Percentiles rank a stretch among this genome's conserved stretches.
These are phyloP conservation scores for Ceramica pisi DNA, from an alignment of 2,888 invertebrate species.

Conservation along the genomic window DNA sequence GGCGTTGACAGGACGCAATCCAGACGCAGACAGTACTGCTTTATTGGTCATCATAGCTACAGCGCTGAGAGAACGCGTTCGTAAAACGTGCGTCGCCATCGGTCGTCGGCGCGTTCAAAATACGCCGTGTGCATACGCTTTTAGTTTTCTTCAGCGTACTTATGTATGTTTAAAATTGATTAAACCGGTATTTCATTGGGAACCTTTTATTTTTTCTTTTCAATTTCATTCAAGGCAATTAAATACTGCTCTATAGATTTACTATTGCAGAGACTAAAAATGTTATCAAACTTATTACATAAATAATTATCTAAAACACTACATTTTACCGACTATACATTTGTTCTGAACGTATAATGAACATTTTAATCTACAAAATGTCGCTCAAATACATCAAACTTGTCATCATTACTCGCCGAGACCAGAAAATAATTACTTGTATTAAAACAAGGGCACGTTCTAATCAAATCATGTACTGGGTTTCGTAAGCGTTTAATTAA, in stretches of 20 bases:
- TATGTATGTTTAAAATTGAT: not conserved
- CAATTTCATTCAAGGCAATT: not conserved
- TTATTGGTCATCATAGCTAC: too few relatives aligned
- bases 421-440: slow-evolving; percentile 80
- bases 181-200: not conserved
- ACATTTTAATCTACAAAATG: slow-evolving; percentile 72
- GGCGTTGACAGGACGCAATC: too few relatives aligned
- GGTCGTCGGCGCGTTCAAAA: too few relatives aligned
- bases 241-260: not conserved
- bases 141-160: too few relatives aligned
- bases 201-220: not conserved
- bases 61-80: too few relatives aligned
- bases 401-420: slow-evolving; percentile 76
- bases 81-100: too few relatives aligned
- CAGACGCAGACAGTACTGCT: too few relatives aligned
- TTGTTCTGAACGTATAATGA: slow-evolving; percentile 60
- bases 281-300: slow-evolving; percentile 49
- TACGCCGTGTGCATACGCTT: too few relatives aligned
- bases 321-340: slow-evolving; percentile 42
- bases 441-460: slow-evolving; percentile 82
- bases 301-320: slow-evolving; percentile 49
- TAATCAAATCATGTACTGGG: slow-evolving; percentile 72
- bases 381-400: slow-evolving; percentile 71
- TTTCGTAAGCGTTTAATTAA: slow-evolving; percentile 75
- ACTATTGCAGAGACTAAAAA: not conserved